Base-by-base conservation (phyloP, 2,113 vertebrate species). In the Apteryx owenii region DNA sequence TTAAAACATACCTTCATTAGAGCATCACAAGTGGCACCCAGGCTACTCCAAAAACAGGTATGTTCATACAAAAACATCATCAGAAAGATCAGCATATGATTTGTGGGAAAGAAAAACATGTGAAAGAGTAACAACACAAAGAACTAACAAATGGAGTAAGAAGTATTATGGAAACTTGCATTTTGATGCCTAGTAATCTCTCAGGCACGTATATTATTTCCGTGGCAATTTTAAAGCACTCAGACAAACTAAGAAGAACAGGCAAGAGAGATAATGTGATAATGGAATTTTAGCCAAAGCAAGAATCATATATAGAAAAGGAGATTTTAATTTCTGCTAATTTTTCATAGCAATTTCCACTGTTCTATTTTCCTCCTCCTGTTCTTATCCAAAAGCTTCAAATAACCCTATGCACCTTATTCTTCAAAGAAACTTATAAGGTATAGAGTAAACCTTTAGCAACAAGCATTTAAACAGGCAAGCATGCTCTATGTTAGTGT, bases 91-190 rank as follows among this genome's bases (percentile, higher is more conserved):
- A 81, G 26, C 13, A 16, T 14, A 13, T 23, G 46, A 51, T 48
- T 46, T 69, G 16, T 48, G 4, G n/a, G 26, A 92, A 85, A 88
- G 38, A 38, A 87, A 48, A 44, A 44, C 31, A 10, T 51, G 53
- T 21, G 15, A 62, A 91, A 50, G 8, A 11, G 7, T n/a, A 81
- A 66, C 18, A 79, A 50, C 18, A 25, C 2, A 62, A 50, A 18
- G 10, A 88, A 85, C 18, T 26, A 88, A 40, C 7, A 82, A 8
- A 77, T 54, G 19, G 5, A 84, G 65, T 36, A 58, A 16, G 12
- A 48, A 84, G 8, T 10, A 44, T 16, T 68, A 60, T 0, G 0
- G 42, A 7, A 2, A 1, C 46, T 38, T 13, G 2, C 18, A 44
- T 54, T 87, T 79, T 23, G 1, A 26, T 46, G 8, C 65, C 85